These are phyloP conservation scores for Oikopleura vanhoeffeni DNA, from an alignment of 23 tunicate genomes.

Conservation along the genomic window DNA sequence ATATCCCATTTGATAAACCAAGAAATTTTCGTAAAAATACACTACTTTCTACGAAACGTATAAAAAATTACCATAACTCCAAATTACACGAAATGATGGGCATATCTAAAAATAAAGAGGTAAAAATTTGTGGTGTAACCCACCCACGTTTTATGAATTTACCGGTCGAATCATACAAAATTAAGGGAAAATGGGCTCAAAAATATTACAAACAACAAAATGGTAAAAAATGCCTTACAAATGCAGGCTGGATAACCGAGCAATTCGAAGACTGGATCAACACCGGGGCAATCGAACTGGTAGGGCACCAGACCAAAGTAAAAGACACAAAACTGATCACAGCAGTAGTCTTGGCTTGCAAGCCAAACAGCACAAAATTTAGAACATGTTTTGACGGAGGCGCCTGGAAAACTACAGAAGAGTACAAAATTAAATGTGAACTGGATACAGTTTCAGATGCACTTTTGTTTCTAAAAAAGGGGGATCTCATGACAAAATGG, in stretches of 20 bases:
- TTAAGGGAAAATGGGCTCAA: neutral
- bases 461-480: neutral
- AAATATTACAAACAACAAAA: neutral
- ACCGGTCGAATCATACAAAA: neutral
- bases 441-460: neutral
- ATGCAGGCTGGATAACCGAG: neutral
- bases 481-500: neutral
- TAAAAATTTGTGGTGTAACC: neutral
- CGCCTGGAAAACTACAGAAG: neutral
- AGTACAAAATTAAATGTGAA: neutral
- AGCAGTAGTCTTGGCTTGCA: neutral
- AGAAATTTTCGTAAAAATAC: neutral
- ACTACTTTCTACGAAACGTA: neutral
- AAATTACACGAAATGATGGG: neutral
- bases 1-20: neutral
- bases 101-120: neutral
- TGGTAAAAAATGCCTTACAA: neutral
- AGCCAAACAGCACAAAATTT: neutral
- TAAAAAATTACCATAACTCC: neutral
- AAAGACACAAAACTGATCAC: neutral
- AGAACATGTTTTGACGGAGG: neutral
- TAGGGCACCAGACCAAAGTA: neutral
- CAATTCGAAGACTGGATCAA: neutral
- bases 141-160: neutral
- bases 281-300: neutral